Evolutionary conservation across 2,113 vertebrate species (phyloP), one percentile per base, ranked within the genome.

Genomic region (Globicephala melas): DNA sequence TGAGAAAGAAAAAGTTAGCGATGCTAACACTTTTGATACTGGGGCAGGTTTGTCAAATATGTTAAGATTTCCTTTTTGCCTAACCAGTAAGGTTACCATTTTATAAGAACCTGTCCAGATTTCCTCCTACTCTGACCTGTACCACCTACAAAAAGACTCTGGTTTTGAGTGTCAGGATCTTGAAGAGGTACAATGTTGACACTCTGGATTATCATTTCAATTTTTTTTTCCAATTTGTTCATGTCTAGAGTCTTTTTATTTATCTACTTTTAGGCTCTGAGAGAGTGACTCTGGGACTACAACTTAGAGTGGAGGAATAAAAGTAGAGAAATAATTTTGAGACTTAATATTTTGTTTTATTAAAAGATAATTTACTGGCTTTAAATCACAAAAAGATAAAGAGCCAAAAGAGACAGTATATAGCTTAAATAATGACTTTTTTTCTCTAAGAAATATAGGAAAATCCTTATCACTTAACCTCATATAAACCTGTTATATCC

Each of bases 301-400:
- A 79, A 9, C 14, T 80, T 28, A 15, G 38, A 76, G 18, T 47
- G 25, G 55, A 74, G 88, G 41, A 83, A 92, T 36, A 68, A 94
- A 97, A 89, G 5, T 36, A 82, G 55, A 68, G 41, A 88, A 74
- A 73, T 11, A 77, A 85, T 89, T 84, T 89, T 86, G 68, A 89
- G 33, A 85, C 17, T 28, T 88, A 50, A 62, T 79, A 91, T 31
- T 87, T 74, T 33, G 8, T n/a, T 95, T 77, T 60, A 77, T 50
- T 94, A 80, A 58, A 58, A 79, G 38, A 65, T 47, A 76, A 47
- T 60, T 68, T 87, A 73, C 41, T 90, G 68, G 25, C 60, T 38
- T 97, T 38, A 94, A 70, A 80, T 77, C 67, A 89, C 65, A 55
- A 71, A 76, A 60, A 67, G 83, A 55, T 41, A 67, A 74, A 80